These are phyloP conservation scores for Phaethon lepturus DNA, from an alignment of 2,113 vertebrate genomes.

Conservation along the genomic window DNA sequence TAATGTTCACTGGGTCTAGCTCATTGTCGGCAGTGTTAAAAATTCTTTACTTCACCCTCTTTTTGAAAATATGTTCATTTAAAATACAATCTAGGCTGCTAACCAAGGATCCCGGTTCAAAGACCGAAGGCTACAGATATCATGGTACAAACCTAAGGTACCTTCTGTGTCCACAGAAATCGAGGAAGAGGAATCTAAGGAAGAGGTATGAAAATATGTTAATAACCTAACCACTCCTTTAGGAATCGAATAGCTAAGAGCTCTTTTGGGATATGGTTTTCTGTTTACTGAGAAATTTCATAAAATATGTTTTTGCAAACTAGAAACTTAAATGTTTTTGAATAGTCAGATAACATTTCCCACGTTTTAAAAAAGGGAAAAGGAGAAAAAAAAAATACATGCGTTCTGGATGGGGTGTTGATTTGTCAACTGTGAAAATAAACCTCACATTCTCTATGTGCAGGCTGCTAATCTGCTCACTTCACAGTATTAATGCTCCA, in stretches of 20 bases:
- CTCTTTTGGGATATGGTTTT: background rate
- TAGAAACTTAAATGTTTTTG: background rate
- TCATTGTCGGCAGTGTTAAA: background rate
- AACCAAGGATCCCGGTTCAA: conserved; percentile 97
- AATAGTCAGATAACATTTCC: background rate
- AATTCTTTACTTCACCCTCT: too few species aligned
- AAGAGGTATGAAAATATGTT: conserved; percentile 79
- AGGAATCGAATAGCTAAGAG: background rate
- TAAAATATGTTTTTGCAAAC: background rate
- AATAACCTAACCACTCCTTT: background rate
- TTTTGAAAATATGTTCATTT: background rate
- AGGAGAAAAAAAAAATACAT: background rate
- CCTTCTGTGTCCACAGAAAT: conserved; percentile 90
- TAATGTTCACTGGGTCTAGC: background rate
- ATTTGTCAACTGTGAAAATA: background rate
- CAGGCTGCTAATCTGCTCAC: background rate
- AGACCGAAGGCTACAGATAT: conserved; percentile 92
- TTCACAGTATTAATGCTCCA: fast-evolving
- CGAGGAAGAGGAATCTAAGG: conserved; percentile 93
- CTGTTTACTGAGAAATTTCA: background rate
- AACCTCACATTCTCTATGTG: background rate
- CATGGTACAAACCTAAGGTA: conserved; percentile 96
- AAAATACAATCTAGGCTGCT: conserved; percentile 82
- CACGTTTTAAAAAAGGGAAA: background rate
- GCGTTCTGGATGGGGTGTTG: background rate